Evolutionary conservation across 1,140 invertebrate genomes (phyloP).

Genomic region (Rhagoletis pomonella): DNA sequence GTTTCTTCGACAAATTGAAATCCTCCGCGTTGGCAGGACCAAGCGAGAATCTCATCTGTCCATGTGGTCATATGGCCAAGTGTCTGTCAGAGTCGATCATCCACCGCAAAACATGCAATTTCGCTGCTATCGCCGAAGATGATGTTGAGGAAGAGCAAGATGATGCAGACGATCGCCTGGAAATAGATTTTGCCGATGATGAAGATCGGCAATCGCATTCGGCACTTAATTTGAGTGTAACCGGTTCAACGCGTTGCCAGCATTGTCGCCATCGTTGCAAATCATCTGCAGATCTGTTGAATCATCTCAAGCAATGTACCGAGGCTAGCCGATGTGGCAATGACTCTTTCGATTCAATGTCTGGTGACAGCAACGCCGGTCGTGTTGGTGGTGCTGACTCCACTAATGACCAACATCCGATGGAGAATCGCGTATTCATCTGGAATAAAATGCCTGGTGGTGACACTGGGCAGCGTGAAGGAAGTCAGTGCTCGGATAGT

Average conservation of each 20-base stretch:
- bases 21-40: slow-evolving; percentile 77
- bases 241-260: slow-evolving; percentile 85
- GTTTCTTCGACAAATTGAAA: slow-evolving; percentile 88
- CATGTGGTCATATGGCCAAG: slow-evolving; percentile 87
- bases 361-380: slow-evolving; percentile 66
- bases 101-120: slow-evolving; percentile 81
- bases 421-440: slow-evolving; percentile 85
- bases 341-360: slow-evolving; percentile 72
- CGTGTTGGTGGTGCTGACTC: slow-evolving; percentile 60
- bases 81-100: slow-evolving; percentile 87
- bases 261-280: slow-evolving; percentile 90
- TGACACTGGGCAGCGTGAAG: slow-evolving; percentile 51
- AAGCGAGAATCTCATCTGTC: slow-evolving; percentile 80
- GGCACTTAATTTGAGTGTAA: slow-evolving; percentile 72
- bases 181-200: slow-evolving; percentile 67
- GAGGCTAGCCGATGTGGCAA: slow-evolving; percentile 75
- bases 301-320: slow-evolving; percentile 83
- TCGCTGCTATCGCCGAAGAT: slow-evolving; percentile 65
- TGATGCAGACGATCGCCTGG: slow-evolving; percentile 65
- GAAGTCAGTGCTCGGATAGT: slow-evolving; percentile 21
- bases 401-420: slow-evolving; percentile 76
- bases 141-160: slow-evolving; percentile 72
- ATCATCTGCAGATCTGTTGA: slow-evolving; percentile 83
- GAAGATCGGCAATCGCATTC: slow-evolving; percentile 69
- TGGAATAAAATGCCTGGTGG: slow-evolving; percentile 75